Conservation (phyloP, 1,140 invertebrate species). For the Armadillidium nasatum region DNA sequence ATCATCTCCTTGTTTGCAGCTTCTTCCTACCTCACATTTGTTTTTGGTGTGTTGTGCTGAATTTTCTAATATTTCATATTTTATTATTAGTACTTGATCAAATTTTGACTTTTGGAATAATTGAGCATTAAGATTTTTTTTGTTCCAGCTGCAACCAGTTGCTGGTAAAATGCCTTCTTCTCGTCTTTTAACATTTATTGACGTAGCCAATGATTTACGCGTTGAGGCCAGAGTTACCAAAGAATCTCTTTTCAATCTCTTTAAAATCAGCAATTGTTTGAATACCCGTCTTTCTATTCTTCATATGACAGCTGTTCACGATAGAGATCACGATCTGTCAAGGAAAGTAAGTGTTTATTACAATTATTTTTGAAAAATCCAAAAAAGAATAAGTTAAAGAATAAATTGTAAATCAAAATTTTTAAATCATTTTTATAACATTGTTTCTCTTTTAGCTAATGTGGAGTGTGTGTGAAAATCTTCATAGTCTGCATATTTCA, state of each 20-base stretch:
- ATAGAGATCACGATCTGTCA: conserved; percentile 41
- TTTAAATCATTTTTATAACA: too few species aligned
- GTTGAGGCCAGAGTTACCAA: conserved; percentile 39
- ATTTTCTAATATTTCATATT: neutral
- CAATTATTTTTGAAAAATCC: neutral
- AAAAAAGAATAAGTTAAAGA: neutral
- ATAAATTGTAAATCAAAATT: conserved; percentile 14
- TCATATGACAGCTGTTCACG: conserved; percentile 39
- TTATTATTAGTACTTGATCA: neutral
- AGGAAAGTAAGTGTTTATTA: conserved; percentile 30
- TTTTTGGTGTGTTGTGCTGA: neutral
- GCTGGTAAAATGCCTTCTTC: conserved; percentile 38
- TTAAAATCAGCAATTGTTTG: conserved; percentile 33
- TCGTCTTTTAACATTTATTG: conserved; percentile 35
- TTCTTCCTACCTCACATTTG: conserved; percentile 29
- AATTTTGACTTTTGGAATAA: too few species aligned
- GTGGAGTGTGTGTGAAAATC: conserved; percentile 39
- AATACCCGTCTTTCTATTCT: conserved; percentile 36
- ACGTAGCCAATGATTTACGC: conserved; percentile 31
- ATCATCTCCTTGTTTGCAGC: conserved; percentile 49
- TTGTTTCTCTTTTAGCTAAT: conserved; percentile 32
- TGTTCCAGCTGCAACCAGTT: conserved; percentile 56
- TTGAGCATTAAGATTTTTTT: conserved; percentile 50
- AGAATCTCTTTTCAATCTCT: conserved; percentile 39
- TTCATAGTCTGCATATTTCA: conserved; percentile 48